Evolutionary conservation across 2,797 vertebrate genomes (phyloP).

Genomic region (Coregonus ussuriensis): DNA sequence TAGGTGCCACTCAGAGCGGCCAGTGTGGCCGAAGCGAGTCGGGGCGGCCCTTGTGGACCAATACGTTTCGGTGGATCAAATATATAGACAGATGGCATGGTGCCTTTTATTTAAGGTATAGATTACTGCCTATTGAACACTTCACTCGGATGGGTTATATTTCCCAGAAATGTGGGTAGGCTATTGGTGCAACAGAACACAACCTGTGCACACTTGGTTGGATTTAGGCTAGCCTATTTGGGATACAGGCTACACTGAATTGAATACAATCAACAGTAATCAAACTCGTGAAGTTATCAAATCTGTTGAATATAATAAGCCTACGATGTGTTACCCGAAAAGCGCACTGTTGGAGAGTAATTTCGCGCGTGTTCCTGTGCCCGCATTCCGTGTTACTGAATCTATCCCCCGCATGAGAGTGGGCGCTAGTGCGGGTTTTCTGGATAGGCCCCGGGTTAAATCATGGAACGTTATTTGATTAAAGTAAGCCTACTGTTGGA

Average conservation of each 20-base stretch:
- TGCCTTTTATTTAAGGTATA: background rate
- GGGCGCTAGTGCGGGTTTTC: background rate
- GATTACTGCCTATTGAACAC: background rate
- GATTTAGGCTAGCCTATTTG: background rate
- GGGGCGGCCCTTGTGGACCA: background rate
- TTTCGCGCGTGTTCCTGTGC: background rate
- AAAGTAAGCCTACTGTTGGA: too few species aligned
- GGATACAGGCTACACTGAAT: too few species aligned
- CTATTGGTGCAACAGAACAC: background rate
- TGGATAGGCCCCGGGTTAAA: background rate
- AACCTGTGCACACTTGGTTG: background rate
- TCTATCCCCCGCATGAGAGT: background rate
- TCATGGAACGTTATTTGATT: background rate
- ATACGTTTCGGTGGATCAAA: background rate
- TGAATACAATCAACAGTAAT: background rate
- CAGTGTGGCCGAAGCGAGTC: slow-evolving; percentile 31
- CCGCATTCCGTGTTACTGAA: background rate
- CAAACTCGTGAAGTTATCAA: background rate
- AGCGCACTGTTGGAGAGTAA: background rate
- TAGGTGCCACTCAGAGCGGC: slow-evolving; percentile 70
- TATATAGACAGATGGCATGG: background rate
- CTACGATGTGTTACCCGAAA: background rate
- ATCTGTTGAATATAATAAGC: background rate
- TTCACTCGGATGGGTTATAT: background rate
- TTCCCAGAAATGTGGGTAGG: background rate